These are phyloP conservation scores for Miltochrista miniata DNA, from an alignment of 2,888 invertebrate genomes.

Conservation along the genomic window DNA sequence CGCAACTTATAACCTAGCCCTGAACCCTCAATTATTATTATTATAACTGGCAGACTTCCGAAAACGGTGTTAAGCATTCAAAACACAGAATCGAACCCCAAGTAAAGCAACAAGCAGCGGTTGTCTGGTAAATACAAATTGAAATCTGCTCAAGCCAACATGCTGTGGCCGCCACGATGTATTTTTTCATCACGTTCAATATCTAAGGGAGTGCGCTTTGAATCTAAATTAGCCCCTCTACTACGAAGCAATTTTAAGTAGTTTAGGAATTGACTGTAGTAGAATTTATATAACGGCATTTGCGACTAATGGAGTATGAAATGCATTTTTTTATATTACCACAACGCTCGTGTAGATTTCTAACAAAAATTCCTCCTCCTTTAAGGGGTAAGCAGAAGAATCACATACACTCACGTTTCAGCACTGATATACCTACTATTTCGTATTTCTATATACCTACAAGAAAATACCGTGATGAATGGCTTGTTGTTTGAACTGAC, in stretches of 20 bases:
- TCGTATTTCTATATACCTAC: no score
- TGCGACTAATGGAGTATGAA: not conserved
- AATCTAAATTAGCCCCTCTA: slow-evolving; percentile 41
- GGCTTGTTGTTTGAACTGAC: no score
- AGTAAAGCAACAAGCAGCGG: slow-evolving; percentile 35
- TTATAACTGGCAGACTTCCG: not conserved
- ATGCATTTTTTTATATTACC: no score
- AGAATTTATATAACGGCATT: not conserved
- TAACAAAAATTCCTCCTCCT: no score
- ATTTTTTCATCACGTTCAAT: slow-evolving; percentile 50
- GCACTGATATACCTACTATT: no score
- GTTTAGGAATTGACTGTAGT: not conserved
- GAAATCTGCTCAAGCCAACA: slow-evolving; percentile 38
- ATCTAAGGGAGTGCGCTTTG: slow-evolving; percentile 36
- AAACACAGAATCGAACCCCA: slow-evolving; percentile 22
- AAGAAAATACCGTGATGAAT: no score
- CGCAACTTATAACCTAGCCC: no score
- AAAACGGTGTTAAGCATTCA: slow-evolving; percentile 13
- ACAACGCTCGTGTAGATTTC: no score
- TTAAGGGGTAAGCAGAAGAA: no score
- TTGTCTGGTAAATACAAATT: slow-evolving; percentile 43
- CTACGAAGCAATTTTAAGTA: not conserved
- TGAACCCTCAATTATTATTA: no score
- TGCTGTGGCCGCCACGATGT: slow-evolving; percentile 27
- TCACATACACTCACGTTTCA: no score